Evolutionary conservation across 2,113 vertebrate genomes (phyloP), one percentile per base, ranked within the genome.

Genomic region (Daphoenositta chrysoptera): DNA sequence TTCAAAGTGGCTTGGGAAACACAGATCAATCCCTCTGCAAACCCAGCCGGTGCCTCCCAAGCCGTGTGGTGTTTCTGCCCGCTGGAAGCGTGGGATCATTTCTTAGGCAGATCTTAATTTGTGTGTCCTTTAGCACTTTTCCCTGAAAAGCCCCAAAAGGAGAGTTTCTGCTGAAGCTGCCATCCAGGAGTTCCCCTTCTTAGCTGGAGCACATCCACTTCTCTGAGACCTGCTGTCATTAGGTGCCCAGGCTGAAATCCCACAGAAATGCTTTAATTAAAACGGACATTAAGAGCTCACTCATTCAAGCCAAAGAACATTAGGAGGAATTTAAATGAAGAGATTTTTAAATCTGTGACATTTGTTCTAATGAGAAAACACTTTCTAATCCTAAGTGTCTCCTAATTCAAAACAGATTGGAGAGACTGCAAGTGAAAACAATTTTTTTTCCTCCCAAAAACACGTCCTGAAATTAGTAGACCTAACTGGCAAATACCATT

Each of bases 321-420:
- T 96, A 96, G 84, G 94, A 95, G 73, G 95, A 97, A 97, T 96
- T 96, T 91, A 97, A 97, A 96, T 39, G 45, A 93, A 83, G 92
- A 96, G 94, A 76, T 87, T 97, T 96, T 94, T 71, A 69, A 82
- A 95, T 97, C 92, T 91, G 90, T 97, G 96, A 96, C 95, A 96
- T 97, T 97, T 97, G 88, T 97, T 97, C 96, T 97, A 97, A 98
- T 85, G 87, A 97, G 97, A 95, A 97, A 97, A 92, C 83, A 82
- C 92, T 96, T 97, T 80, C 82, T 89, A 93, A 90, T 94, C 91
- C 84, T 92, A 90, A 95, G 89, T 78, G 64, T 75, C 66, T 92
- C 78, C 54, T 95, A 87, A 71, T 87, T 96, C 93, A 69, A 91
- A 97, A 94, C 94, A 86, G 93, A 97, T 96, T 97, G 90, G 83